phyloP scores from a whole-genome alignment of 2,888 invertebrate genomes.

The Catocala fraxini region DNA sequence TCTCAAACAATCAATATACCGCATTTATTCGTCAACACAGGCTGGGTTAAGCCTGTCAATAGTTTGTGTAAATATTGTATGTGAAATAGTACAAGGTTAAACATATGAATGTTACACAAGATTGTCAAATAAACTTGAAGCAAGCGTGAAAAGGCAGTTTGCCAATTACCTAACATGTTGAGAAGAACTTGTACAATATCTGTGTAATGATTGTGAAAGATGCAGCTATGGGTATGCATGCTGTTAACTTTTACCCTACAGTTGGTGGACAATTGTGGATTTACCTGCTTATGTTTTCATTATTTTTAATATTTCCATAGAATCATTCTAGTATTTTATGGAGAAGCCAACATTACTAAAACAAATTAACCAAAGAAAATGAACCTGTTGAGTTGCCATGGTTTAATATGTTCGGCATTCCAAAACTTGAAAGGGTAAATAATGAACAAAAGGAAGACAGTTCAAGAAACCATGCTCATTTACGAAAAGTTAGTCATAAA shows the following conservation, averaged over 20 bases:
- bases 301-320: too few relatives aligned
- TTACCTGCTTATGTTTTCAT: not conserved
- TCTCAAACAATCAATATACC: not conserved
- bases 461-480: too few relatives aligned
- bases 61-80: slow-evolving; percentile 8
- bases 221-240: not conserved
- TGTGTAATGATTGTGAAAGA: slow-evolving; percentile 1
- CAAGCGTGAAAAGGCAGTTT: slow-evolving; percentile 5
- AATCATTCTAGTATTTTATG: too few relatives aligned
- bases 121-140: slow-evolving; percentile 13
- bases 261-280: not conserved
- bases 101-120: slow-evolving; percentile 7
- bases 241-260: not conserved
- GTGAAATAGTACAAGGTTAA: not conserved
- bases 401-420: too few relatives aligned
- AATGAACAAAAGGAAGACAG: too few relatives aligned
- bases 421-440: too few relatives aligned
- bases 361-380: too few relatives aligned
- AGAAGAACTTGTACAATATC: not conserved
- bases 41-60: slow-evolving; percentile 5
- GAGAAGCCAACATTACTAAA: too few relatives aligned
- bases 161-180: too few relatives aligned
- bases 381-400: too few relatives aligned
- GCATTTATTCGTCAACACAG: not conserved
- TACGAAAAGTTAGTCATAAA: too few relatives aligned